phyloP scores from a whole-genome alignment of 1,140 invertebrate species.

The Bombus fervidus region DNA sequence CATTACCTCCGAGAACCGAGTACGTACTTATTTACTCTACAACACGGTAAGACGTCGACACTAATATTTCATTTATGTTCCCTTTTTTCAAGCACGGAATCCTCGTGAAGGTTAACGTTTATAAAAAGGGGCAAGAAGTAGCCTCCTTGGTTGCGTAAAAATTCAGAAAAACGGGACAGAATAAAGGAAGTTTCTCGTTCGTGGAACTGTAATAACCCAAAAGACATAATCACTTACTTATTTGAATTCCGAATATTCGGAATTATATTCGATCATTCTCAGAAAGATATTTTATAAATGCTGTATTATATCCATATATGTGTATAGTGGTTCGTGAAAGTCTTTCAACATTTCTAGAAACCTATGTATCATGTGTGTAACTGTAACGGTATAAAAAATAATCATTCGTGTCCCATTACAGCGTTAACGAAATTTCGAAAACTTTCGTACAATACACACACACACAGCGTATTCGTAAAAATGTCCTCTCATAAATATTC shows the following conservation, averaged over 20 bases:
- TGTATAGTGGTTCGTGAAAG: too few species aligned
- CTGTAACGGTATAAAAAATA: background rate
- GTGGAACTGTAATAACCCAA: background rate
- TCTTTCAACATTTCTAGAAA: background rate
- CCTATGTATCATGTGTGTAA: fast-evolving
- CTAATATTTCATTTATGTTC: conserved; percentile 6
- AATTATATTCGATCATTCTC: too few species aligned
- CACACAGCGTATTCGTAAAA: too few species aligned
- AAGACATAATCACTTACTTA: background rate
- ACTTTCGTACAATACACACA: too few species aligned
- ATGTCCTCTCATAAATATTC: too few species aligned
- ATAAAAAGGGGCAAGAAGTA: conserved; percentile 5
- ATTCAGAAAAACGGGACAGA: conserved; percentile 47
- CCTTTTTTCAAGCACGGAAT: background rate
- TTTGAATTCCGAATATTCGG: background rate
- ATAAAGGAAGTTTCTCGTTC: conserved; percentile 24
- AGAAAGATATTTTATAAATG: too few species aligned
- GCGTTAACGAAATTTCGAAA: background rate
- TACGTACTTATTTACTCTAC: background rate
- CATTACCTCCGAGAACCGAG: background rate
- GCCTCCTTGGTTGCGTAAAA: conserved; percentile 37
- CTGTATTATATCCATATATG: too few species aligned
- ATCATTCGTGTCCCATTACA: background rate
- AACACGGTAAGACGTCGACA: background rate
- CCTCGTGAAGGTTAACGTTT: background rate